Base-by-base conservation (phyloP, 2,888 invertebrate species). In the Leucoma salicis region DNA sequence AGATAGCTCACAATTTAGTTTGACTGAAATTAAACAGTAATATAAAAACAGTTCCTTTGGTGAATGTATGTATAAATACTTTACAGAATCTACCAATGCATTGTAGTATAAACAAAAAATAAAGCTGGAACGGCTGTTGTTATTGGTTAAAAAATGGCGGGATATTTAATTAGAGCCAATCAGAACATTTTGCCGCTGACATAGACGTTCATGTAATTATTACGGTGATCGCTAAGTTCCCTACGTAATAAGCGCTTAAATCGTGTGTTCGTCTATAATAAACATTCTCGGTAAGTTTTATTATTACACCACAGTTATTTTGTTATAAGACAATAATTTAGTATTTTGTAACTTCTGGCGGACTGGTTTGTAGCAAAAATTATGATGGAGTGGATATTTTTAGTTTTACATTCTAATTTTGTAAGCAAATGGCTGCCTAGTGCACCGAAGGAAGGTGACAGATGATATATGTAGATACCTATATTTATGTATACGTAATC, bases 401-500 rank as follows among this genome's bases (percentile, higher is more conserved):
- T 82, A 82, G 75, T 78, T 71, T 72, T 72, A 75, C 80, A 78
- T 81, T 84, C 83, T 87, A 86, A 86, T 81, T 86, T 84, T 82
- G 75, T 84, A 79, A 84, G 90, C 89, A 90, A 90, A 90, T 90
- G 90, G 90, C 90, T 89, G 90, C 90, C 90, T 78, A 82, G 71
- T 78, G 74, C 21, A 8, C 75, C 76, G 75, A 76, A 78, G 78
- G 75, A 74, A 74, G 80, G 77, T 84, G 84, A 82, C 82, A 70
- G 53, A 66, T 56, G 73, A 63, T 71, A 63, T 70, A 68, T 57
- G 66, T 66, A 63, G 53, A 57, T 48, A 42, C 55, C 55, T 53
- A 50, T 14, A 15, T 2, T 15, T 31, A 31, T 14, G 39, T 35
- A 24, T 62, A 58, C 58, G 52, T 46, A 51, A 37, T 59, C 58